Percentiles rank a stretch among this genome's conserved stretches.
Evolutionary conservation across 2,888 invertebrate genomes (phyloP).

Genomic region (Rhagium mordax): DNA sequence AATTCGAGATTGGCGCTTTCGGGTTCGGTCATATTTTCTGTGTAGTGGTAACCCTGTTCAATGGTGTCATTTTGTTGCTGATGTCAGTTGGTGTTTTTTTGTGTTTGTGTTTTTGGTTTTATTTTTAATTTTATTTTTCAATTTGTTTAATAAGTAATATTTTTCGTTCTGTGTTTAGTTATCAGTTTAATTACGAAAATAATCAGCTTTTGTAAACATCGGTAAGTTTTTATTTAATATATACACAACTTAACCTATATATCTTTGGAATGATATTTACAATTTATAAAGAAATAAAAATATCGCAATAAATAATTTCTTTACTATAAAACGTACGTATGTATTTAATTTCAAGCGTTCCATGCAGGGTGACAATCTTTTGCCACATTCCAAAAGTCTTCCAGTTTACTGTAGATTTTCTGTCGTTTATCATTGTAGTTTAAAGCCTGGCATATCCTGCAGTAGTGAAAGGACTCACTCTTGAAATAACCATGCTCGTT

Average conservation of each 20-base stretch:
- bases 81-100: not conserved
- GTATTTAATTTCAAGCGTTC: constrained; percentile 54
- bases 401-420: constrained; percentile 69
- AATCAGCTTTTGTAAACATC: not conserved
- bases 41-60: not conserved
- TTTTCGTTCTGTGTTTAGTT: not conserved
- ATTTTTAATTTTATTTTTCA: not conserved
- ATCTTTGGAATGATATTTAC: constrained; percentile 31
- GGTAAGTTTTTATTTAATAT: constrained; percentile 28
- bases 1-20: not conserved
- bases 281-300: constrained; percentile 12
- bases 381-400: constrained; percentile 66
- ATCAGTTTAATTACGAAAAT: not conserved
- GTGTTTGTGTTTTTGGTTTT: not conserved
- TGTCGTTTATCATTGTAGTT: constrained; percentile 72
- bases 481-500: constrained; percentile 82
- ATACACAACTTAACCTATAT: constrained; percentile 29
- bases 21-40: not conserved
- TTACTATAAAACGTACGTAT: not conserved
- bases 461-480: constrained; percentile 75
- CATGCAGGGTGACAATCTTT: constrained; percentile 62
- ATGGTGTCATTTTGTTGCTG: not conserved
- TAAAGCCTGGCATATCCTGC: constrained; percentile 79
- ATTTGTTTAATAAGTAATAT: not conserved
- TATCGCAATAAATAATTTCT: constrained; percentile 21